Conservation (phyloP, 1,140 invertebrate genomes). For the Drosophila bifasciata region DNA sequence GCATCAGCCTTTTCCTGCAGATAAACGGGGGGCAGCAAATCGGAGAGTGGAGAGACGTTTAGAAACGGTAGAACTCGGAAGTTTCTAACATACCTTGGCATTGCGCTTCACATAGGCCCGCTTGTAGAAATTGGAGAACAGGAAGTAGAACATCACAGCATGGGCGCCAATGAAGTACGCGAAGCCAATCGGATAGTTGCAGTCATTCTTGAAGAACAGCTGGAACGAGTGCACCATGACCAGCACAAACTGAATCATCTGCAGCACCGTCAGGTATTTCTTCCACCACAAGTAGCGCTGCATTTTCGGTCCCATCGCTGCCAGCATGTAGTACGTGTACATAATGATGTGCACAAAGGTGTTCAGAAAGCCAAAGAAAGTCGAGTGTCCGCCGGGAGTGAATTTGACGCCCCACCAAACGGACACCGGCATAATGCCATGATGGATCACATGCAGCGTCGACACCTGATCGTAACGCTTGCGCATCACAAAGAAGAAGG, state of each 20-base stretch:
- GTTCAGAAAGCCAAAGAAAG: slow-evolving; percentile 94
- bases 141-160: slow-evolving; percentile 91
- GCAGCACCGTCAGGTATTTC: slow-evolving; percentile 93
- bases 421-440: slow-evolving; percentile 95
- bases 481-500: slow-evolving; percentile 93
- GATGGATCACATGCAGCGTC: slow-evolving; percentile 95
- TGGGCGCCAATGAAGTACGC: slow-evolving; percentile 90
- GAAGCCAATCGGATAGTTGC: slow-evolving; percentile 91
- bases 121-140: slow-evolving; percentile 91
- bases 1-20: slow-evolving; percentile 60
- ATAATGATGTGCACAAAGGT: slow-evolving; percentile 95
- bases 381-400: slow-evolving; percentile 89
- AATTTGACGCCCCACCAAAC: slow-evolving; percentile 97
- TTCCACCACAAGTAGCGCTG: slow-evolving; percentile 98
- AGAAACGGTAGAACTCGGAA: too few species aligned
- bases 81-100: slow-evolving; percentile 64
- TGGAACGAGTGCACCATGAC: slow-evolving; percentile 93
- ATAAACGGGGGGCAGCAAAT: background rate
- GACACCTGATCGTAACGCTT: slow-evolving; percentile 94
- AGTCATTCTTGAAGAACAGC: slow-evolving; percentile 91
- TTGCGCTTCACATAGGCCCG: slow-evolving; percentile 86
- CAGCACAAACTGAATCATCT: slow-evolving; percentile 94
- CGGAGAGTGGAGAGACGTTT: too few species aligned
- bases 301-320: slow-evolving; percentile 92
- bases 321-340: slow-evolving; percentile 95